phyloP scores from a whole-genome alignment of 2,113 vertebrate species.

The Pluvianellus socialis region DNA sequence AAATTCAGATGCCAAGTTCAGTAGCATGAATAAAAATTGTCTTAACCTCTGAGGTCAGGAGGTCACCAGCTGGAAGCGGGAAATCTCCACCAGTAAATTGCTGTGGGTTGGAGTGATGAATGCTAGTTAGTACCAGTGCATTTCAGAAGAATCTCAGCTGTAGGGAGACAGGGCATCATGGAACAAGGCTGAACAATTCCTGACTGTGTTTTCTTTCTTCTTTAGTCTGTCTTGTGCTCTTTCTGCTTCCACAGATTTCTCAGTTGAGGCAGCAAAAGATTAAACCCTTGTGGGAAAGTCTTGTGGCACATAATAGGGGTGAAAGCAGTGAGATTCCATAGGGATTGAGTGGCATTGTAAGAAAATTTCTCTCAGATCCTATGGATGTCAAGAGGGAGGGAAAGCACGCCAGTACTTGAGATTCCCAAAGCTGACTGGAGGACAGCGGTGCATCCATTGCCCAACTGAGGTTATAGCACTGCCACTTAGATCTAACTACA shows the following conservation, averaged over 20 bases:
- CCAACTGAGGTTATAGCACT: neutral
- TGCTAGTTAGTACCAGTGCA: conserved; percentile 63
- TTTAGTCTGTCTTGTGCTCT: neutral
- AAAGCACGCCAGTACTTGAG: neutral
- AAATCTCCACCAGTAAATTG: conserved; percentile 69
- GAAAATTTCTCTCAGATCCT: conserved; percentile 7
- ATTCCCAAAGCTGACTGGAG: neutral
- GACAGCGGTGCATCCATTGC: neutral
- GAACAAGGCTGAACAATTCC: conserved; percentile 28
- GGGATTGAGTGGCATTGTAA: neutral
- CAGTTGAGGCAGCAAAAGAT: conserved; percentile 28
- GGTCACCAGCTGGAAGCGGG: conserved; percentile 69
- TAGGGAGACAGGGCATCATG: conserved; percentile 32
- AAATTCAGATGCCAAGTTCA: conserved; percentile 70
- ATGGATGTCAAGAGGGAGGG: neutral
- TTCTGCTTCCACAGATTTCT: conserved; percentile 50
- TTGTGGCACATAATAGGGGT: neutral
- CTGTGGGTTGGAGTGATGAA: conserved; percentile 63
- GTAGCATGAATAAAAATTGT: conserved; percentile 69
- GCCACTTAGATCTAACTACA: neutral
- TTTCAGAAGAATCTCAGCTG: conserved; percentile 67
- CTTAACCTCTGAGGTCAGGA: conserved; percentile 63
- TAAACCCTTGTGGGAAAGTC: conserved; percentile 45
- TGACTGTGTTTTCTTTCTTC: neutral
- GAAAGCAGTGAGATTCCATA: neutral